phyloP scores from a whole-genome alignment of 2,113 vertebrate genomes.

The Brachyistius frenatus region DNA sequence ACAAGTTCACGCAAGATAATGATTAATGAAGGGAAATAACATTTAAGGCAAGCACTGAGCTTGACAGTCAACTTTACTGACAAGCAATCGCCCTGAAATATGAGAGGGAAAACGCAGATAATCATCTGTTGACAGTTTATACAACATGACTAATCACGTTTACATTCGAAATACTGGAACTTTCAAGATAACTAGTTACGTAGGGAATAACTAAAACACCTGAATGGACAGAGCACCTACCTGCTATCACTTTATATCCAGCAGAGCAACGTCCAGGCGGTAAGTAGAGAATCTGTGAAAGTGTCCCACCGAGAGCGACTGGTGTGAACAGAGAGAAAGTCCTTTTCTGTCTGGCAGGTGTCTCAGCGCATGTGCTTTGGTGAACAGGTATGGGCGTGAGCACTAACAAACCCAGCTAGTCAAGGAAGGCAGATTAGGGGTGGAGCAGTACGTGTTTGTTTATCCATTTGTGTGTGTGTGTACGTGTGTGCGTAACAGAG shows the following conservation, averaged over 20 bases:
- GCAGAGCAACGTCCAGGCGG: conserved; percentile 29
- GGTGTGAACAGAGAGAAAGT: conserved; percentile 31
- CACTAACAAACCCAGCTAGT: conserved; percentile 80
- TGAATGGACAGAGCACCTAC: conserved; percentile 28
- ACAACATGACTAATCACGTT: conserved; percentile 9
- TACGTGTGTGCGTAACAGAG: conserved; percentile 19
- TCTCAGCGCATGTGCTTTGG: conserved; percentile 27
- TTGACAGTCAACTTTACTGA: conserved; percentile 21
- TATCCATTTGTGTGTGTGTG: conserved; percentile 9
- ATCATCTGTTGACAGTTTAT: background rate
- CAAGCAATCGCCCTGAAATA: conserved; percentile 35
- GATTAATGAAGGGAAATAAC: conserved; percentile 54
- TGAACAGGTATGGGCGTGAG: conserved; percentile 76
- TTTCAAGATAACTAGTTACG: background rate
- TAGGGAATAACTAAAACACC: conserved; percentile 1
- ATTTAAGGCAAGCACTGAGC: conserved; percentile 20
- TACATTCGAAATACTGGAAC: conserved; percentile 3
- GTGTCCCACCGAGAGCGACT: conserved; percentile 9
- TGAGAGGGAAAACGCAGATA: conserved; percentile 49
- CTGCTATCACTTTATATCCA: conserved; percentile 41
- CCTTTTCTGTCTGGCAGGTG: conserved; percentile 72
- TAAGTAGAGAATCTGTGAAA: background rate
- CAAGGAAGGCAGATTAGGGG: conserved; percentile 66
- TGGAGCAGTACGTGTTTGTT: conserved; percentile 60
- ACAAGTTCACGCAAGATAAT: conserved; percentile 49